A percentile compares a stretch with the other conserved stretches of the same genome.
Evolutionary conservation across 2,113 vertebrate genomes (phyloP).

Genomic region (Mormyrus iriodes): DNA sequence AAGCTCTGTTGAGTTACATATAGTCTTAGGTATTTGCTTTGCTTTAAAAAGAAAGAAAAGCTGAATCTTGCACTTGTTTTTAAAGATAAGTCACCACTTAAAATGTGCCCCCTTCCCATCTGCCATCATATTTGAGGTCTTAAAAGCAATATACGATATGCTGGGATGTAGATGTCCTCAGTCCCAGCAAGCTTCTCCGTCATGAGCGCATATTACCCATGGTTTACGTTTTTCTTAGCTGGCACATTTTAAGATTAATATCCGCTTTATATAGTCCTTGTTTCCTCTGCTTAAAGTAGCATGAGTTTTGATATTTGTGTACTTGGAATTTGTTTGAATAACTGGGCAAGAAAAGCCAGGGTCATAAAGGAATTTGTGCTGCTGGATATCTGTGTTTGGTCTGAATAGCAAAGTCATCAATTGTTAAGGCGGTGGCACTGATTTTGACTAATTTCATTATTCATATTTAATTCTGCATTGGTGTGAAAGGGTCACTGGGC

Average conservation of each 20-base stretch:
- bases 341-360: background rate
- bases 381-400: background rate
- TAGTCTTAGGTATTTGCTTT: background rate
- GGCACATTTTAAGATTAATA: background rate
- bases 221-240: background rate
- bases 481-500: background rate
- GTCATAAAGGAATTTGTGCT: background rate
- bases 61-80: background rate
- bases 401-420: background rate
- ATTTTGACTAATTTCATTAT: background rate
- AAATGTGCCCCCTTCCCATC: background rate
- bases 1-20: background rate
- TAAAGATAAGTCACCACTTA: background rate
- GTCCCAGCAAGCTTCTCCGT: background rate
- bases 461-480: background rate
- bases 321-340: background rate
- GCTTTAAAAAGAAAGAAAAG: background rate
- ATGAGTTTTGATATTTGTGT: slow-evolving; percentile 15
- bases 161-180: background rate
- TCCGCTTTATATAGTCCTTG: background rate
- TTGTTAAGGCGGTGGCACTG: background rate
- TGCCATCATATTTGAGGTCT: background rate
- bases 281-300: background rate
- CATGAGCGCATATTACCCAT: no score
- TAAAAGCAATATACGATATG: background rate